phyloP scores from a whole-genome alignment of 2,113 vertebrate genomes.

The Setophaga petechia region DNA sequence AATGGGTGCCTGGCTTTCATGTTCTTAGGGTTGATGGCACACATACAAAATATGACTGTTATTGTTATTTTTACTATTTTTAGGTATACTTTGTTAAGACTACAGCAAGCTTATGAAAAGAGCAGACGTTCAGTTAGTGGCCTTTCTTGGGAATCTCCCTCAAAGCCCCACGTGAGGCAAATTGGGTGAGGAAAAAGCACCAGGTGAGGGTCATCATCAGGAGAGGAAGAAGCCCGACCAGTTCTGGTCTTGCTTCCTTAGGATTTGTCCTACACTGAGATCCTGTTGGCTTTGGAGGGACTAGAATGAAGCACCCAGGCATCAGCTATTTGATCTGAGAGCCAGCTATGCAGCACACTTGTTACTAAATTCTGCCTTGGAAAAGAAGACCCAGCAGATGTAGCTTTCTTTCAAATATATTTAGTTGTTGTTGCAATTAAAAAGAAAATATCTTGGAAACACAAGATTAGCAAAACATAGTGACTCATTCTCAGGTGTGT shows the following conservation, averaged over 20 bases:
- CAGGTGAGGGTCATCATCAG: not conserved
- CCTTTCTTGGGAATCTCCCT: not conserved
- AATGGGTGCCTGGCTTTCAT: not conserved
- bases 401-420: not conserved
- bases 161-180: not conserved
- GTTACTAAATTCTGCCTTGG: not conserved
- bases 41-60: not conserved
- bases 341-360: not conserved
- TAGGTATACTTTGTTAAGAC: conserved; percentile 3
- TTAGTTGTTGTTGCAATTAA: not conserved
- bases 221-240: not conserved
- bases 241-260: not conserved
- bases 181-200: not conserved
- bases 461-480: not conserved
- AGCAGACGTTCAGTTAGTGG: not conserved
- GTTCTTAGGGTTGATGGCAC: not conserved
- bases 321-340: not conserved
- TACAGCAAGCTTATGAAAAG: not conserved
- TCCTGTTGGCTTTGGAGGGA: not conserved
- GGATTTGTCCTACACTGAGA: not conserved
- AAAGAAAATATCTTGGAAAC: not conserved
- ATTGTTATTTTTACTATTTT: conserved; percentile 56
- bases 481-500: conserved; percentile 8
- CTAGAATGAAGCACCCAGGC: not conserved
- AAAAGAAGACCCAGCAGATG: not conserved